Percentiles rank a stretch among this genome's conserved stretches.
phyloP scores from a whole-genome alignment of 2,113 vertebrate species.

The Morone chrysops region DNA sequence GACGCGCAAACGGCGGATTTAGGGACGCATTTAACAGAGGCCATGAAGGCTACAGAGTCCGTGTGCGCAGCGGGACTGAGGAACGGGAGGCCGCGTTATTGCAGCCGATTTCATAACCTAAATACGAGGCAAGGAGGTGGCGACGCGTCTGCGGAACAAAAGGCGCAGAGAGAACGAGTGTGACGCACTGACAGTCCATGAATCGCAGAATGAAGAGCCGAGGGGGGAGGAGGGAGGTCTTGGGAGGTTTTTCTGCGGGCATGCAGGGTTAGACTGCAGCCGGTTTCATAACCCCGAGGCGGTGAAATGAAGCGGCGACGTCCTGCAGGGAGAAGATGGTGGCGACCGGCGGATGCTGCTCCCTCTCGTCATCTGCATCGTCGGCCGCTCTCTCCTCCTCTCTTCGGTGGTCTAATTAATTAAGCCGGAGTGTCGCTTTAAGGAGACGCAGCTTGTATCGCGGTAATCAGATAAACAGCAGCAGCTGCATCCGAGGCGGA shows the following conservation, averaged over 20 bases:
- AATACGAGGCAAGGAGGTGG: neutral
- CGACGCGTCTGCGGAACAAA: slow-evolving; percentile 24
- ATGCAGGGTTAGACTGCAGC: slow-evolving; percentile 34
- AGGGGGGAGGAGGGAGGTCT: neutral
- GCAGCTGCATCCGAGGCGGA: slow-evolving; percentile 63
- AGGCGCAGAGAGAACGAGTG: slow-evolving; percentile 21
- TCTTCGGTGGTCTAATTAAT: slow-evolving; percentile 21
- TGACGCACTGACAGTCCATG: slow-evolving; percentile 48
- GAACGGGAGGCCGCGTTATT: neutral
- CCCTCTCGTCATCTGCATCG: slow-evolving; percentile 49
- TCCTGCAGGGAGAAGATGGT: slow-evolving; percentile 31
- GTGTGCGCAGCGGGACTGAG: neutral
- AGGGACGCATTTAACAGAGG: slow-evolving; percentile 9
- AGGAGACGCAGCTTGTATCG: slow-evolving; percentile 45
- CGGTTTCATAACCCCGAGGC: slow-evolving; percentile 19
- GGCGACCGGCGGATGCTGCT: slow-evolving; percentile 25
- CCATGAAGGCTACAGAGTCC: neutral
- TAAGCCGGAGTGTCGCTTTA: slow-evolving; percentile 50
- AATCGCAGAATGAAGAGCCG: slow-evolving; percentile 26
- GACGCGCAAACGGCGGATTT: neutral
- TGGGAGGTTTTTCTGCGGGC: slow-evolving; percentile 13
- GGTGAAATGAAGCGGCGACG: slow-evolving; percentile 7
- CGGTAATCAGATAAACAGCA: slow-evolving; percentile 55
- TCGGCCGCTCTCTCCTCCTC: slow-evolving; percentile 50
- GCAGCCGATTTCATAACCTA: neutral